phyloP scores from a whole-genome alignment of 2,797 vertebrate genomes.

The Garrulus glandarius region DNA sequence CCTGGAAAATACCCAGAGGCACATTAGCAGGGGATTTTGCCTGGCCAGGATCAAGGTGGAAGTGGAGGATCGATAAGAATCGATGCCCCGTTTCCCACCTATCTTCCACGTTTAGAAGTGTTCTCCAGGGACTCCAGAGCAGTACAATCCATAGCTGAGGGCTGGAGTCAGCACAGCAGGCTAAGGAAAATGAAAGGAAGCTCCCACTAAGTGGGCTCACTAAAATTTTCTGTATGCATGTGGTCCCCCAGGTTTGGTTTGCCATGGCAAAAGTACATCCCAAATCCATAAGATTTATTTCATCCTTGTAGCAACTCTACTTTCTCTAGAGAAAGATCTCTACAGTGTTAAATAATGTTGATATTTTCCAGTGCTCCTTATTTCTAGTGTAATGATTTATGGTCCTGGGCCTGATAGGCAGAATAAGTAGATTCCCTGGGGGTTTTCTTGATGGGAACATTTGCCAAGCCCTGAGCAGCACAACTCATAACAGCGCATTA shows the following conservation, averaged over 20 bases:
- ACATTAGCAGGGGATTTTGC: neutral
- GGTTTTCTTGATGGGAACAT: neutral
- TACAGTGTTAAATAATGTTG: neutral
- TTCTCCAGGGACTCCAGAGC: neutral
- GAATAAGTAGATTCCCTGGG: neutral
- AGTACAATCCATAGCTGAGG: neutral
- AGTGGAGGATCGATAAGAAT: neutral
- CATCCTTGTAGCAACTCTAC: neutral
- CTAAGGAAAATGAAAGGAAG: neutral
- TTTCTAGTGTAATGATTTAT: neutral
- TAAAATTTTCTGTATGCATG: neutral
- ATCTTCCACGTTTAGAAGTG: neutral
- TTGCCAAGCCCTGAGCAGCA: neutral
- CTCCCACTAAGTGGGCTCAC: neutral
- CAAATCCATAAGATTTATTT: neutral
- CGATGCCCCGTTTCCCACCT: neutral
- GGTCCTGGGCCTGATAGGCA: neutral
- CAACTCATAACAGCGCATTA: neutral
- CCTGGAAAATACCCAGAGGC: neutral
- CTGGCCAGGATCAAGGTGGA: neutral
- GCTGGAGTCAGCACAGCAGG: neutral
- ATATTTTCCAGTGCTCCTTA: neutral
- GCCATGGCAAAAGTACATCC: neutral
- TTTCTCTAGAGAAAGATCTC: neutral
- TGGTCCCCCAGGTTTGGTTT: neutral